phyloP scores from a whole-genome alignment of 2,888 invertebrate genomes.

The Steinernema scapterisci region DNA sequence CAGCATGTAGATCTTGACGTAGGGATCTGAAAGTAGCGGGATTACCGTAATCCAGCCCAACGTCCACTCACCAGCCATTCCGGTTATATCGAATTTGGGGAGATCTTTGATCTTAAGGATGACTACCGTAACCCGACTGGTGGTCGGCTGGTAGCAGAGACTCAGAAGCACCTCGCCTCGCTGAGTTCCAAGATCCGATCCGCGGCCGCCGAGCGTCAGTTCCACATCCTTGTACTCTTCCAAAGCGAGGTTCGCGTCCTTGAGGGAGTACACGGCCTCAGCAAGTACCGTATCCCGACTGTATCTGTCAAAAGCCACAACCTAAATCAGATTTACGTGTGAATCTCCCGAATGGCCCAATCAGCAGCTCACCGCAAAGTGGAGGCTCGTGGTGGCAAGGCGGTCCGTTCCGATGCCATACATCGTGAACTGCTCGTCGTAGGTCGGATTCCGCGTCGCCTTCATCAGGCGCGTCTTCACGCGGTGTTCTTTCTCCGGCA shows the following conservation, averaged over 20 bases:
- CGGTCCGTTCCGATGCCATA: conserved; percentile 75
- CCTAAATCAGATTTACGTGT: no score
- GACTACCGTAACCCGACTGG: conserved; percentile 91
- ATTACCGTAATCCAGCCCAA: not conserved
- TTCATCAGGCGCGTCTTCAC: conserved; percentile 70
- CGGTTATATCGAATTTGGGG: conserved; percentile 84
- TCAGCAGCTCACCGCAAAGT: conserved; percentile 73
- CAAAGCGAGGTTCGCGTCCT: conserved; percentile 71
- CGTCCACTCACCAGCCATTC: conserved; percentile 46
- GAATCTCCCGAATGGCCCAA: no score
- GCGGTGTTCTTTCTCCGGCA: conserved; percentile 91
- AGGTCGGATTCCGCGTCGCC: conserved; percentile 92
- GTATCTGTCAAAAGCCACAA: conserved; percentile 89
- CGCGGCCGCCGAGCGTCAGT: conserved; percentile 53
- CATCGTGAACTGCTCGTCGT: conserved; percentile 98
- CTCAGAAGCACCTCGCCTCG: conserved; percentile 93
- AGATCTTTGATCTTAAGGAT: conserved; percentile 94
- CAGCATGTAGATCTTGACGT: conserved; percentile 92
- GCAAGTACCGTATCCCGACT: conserved; percentile 98
- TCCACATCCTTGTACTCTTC: conserved; percentile 45
- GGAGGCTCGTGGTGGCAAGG: conserved; percentile 79
- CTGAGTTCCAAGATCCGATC: conserved; percentile 71
- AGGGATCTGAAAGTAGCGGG: conserved; percentile 77
- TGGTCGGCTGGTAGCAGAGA: conserved; percentile 96
- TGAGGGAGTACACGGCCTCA: conserved; percentile 81